These are phyloP conservation scores for Chiloscyllium punctatum DNA, from an alignment of 2,797 vertebrate genomes.

Conservation along the genomic window DNA sequence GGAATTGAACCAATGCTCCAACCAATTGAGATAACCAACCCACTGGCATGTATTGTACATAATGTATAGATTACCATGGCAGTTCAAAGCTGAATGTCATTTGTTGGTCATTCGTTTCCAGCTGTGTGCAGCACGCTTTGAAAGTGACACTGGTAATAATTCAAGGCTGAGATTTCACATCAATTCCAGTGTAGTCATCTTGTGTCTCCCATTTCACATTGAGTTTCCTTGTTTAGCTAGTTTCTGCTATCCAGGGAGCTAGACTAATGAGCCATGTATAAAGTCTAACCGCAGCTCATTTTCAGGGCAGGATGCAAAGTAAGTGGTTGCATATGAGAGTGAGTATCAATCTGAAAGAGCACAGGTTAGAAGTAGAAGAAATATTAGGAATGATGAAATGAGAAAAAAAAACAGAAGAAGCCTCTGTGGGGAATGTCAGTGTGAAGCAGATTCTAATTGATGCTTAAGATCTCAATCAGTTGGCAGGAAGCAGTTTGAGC, in stretches of 20 bases:
- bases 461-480: neutral
- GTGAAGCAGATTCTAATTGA: neutral
- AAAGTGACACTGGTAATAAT: neutral
- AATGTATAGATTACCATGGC: too few species aligned
- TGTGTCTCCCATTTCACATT: neutral
- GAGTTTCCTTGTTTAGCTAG: neutral
- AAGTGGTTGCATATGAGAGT: neutral
- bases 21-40: too few species aligned
- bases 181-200: neutral
- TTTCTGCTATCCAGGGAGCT: neutral
- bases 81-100: neutral
- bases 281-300: neutral
- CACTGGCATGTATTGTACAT: too few species aligned
- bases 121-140: neutral
- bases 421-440: neutral
- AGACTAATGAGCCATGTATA: neutral
- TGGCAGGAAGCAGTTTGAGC: neutral
- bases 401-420: neutral
- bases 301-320: neutral
- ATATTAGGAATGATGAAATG: neutral
- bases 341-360: neutral
- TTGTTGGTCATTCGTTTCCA: neutral
- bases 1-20: too few species aligned
- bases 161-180: neutral
- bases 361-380: neutral